Evolutionary conservation across 2,113 vertebrate genomes (phyloP).

Genomic region (Ceyx margarethae): DNA sequence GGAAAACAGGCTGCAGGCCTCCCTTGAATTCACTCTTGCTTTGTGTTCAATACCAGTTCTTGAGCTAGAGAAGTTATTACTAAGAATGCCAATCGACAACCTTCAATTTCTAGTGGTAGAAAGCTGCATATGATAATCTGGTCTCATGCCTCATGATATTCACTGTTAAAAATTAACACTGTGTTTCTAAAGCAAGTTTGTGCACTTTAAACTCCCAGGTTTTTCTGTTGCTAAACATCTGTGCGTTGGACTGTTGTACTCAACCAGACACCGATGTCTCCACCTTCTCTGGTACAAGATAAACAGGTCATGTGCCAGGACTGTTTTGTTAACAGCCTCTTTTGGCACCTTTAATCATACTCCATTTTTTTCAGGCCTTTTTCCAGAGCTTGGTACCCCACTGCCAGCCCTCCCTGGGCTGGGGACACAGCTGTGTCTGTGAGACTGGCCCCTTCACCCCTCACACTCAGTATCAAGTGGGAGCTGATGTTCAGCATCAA

Average conservation of each 20-base stretch:
- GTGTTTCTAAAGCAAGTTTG: neutral
- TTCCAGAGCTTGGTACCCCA: accelerated
- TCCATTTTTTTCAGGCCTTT: neutral
- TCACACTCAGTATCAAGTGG: neutral
- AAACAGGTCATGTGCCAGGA: neutral
- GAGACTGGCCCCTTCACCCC: neutral
- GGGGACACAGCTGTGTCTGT: accelerated
- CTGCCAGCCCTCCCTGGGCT: neutral
- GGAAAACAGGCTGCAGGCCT: neutral
- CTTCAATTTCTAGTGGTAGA: neutral
- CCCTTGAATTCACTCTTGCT: neutral
- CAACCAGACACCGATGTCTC: neutral
- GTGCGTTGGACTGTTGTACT: neutral
- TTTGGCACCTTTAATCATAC: neutral
- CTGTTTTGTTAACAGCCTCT: neutral
- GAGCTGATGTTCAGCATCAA: neutral
- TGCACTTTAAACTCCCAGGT: neutral
- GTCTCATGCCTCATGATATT: neutral
- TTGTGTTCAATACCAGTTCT: neutral
- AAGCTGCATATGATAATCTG: neutral
- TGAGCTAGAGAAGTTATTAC: neutral
- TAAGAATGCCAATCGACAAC: neutral
- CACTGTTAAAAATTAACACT: neutral
- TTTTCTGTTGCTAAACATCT: neutral
- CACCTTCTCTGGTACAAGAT: neutral